Evolutionary conservation across 2,888 invertebrate genomes (phyloP), one percentile per base, ranked within the genome.

Genomic region (Melangyna quadrimaculata): DNA sequence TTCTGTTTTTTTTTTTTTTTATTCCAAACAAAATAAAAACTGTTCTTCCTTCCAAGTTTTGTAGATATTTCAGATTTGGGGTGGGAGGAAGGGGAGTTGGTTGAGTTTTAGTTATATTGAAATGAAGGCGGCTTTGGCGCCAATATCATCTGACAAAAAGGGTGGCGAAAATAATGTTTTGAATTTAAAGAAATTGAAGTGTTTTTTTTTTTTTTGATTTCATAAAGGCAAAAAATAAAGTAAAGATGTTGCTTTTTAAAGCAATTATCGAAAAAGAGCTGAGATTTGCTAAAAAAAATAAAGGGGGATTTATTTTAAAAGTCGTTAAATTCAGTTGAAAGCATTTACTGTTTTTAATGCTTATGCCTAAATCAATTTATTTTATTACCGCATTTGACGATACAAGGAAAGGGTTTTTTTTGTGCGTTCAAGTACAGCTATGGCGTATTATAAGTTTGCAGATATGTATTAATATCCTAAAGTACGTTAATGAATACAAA

Each of bases 81-180:
- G n/a, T n/a, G n/a, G n/a, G n/a, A n/a, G n/a, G n/a, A n/a, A n/a
- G n/a, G n/a, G n/a, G n/a, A n/a, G n/a, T n/a, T n/a, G 32, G 37
- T 14, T 48, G 37, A 51, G 70, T 61, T 59, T 17, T 55, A 69
- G 27, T 32, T 29, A 55, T 73, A 40, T 32, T 67, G 55, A 61
- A 74, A 73, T 55, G 53, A 69, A 78, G 27, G 32, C 19, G 48
- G 48, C 35, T 45, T 70, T 78, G 79, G 83, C 83, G 83, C 83
- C 79, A 78, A 65, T 69, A 45, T 19, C 32, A 65, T 55, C 14
- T 14, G 9, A 19, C 10, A 55, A 40, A 59, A 43, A 35, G 37
- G 72, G 32, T 45, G 71, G 72, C 7, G n/a, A 40, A 35, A 45
- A 45, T 37, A 55, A 65, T 48, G 43, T 7, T 63, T 71, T 55